Base-by-base conservation (phyloP, 2,113 vertebrate species). In the Pelecanus crispus region DNA sequence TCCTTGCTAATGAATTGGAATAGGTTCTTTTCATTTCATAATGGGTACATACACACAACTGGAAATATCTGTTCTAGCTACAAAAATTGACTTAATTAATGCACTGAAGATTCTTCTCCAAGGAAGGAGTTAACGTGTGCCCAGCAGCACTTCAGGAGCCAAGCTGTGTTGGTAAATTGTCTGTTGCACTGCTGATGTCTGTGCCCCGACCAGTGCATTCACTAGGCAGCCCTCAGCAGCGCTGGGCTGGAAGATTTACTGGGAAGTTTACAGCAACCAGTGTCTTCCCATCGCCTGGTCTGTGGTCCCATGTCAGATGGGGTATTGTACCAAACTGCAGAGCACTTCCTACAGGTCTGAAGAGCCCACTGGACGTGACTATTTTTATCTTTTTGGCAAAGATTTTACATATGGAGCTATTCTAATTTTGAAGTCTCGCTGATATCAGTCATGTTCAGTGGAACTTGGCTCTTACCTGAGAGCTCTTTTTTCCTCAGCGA, bases 71-170 rank as follows among this genome's bases (percentile, higher is more conserved):
- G 7, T 42, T 81, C 52, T 73, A 74, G 19, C 63, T 25, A 71
- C 3, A 71, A 81, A 78, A 78, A 66, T 40, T 52, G 3, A 71
- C 26, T 78, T 84, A 56, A 93, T 34, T 65, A 34, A 85, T 50
- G 18, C 38, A 19, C 10, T 38, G 38, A 79, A 88, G 52, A 72
- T 45, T 71, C 26, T 63, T n/a, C 47, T 38, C 15, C 0, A 0
- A 89, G 52, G 32, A 71, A 79, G 7, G 25, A 82, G 34, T 53
- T 44, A 15, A 66, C 81, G 31, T 9, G 19, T 11, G 20, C 29
- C 50, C 9, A 72, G 26, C 17, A 75, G 61, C 24, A 55, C 11
- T 38, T 72, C 8, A 82, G 47, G 13, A 75, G 26, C 5, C 26
- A 22, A 10, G 16, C 4, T 36, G 10, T 4, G 17, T 13, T 5